A percentile compares a stretch with the other conserved stretches of the same genome.
phyloP scores from a whole-genome alignment of 2,797 vertebrate genomes.

The Dallia pectoralis region DNA sequence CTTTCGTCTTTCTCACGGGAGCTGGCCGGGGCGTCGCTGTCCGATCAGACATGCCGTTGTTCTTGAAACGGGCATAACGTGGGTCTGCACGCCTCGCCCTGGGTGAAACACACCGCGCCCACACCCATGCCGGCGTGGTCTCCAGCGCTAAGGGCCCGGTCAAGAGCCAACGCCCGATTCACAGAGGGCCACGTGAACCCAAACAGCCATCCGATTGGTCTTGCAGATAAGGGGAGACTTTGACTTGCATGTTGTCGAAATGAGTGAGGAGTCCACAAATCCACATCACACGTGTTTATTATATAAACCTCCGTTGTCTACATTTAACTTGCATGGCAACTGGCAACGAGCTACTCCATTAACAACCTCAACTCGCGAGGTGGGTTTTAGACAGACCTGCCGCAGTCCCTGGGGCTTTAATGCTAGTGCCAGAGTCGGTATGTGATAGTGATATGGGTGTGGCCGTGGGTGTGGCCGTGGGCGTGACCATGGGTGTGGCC shows the following conservation, averaged over 20 bases:
- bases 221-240: background rate
- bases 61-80: background rate
- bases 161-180: background rate
- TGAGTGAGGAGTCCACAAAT: too few relatives aligned
- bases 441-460: slow-evolving; percentile 62
- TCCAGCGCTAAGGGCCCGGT: background rate
- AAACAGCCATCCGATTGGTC: background rate
- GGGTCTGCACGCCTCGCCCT: background rate
- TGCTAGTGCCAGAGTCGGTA: slow-evolving; percentile 30
- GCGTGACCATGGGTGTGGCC: too few relatives aligned
- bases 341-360: too few relatives aligned
- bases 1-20: slow-evolving; percentile 46
- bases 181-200: background rate
- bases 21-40: background rate
- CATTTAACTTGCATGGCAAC: too few relatives aligned
- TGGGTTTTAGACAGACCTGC: too few relatives aligned
- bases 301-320: too few relatives aligned
- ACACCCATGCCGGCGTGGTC: background rate
- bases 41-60: slow-evolving; percentile 8
- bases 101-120: background rate
- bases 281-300: too few relatives aligned
- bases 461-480: too few relatives aligned
- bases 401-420: background rate
- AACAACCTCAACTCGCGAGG: too few relatives aligned
- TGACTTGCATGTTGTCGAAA: background rate